Base-by-base conservation (phyloP, 2,888 invertebrate genomes). In the Drosophila engyochracea region DNA sequence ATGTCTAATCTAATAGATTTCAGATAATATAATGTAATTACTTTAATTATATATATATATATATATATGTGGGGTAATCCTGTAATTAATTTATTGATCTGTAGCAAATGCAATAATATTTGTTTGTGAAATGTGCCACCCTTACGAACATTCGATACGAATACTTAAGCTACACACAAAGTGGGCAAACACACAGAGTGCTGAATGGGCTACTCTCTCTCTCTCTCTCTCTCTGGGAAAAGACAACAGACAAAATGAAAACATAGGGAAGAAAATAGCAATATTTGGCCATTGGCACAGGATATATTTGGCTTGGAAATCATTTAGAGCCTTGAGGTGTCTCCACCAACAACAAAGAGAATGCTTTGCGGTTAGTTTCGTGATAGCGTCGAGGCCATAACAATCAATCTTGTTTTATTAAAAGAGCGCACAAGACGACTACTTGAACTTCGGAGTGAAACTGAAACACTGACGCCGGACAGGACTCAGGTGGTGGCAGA, bases 341-440 rank as follows among this genome's bases (percentile, higher is more conserved):
- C 2, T 37, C 10, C 44, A 54, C 25, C 57, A 39, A 25, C 16
- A 47, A 47, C 41, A 41, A 12, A 12, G 41, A 25, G 52, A 30
- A 31, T 54, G 63, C 49, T 67, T 54, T 71, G 79, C 61, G 82
- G 76, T 72, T 67, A 55, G 74, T 68, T 74, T 61, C 31, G 58
- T 58, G 55, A 51, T 71, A 22, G 55, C 63, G 30, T 49, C 64
- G 31, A 10, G 61, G 63, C 68, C 70, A 83, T 71, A 88, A 85
- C 76, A 90, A 86, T 90, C 90, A 90, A 90, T 86, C 85, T 81
- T 78, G 70, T 79, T 84, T 74, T 83, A 83, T 83, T 83, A 83
- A 82, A 77, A 70, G 74, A 47, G 62, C 51, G 28, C 51, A 31
- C 64, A 41, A 33, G 54, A 41, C 55, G 28, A 37, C 51, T 49